Base-by-base conservation (phyloP, 2,888 invertebrate species). In the Cosmopolites sordidus region DNA sequence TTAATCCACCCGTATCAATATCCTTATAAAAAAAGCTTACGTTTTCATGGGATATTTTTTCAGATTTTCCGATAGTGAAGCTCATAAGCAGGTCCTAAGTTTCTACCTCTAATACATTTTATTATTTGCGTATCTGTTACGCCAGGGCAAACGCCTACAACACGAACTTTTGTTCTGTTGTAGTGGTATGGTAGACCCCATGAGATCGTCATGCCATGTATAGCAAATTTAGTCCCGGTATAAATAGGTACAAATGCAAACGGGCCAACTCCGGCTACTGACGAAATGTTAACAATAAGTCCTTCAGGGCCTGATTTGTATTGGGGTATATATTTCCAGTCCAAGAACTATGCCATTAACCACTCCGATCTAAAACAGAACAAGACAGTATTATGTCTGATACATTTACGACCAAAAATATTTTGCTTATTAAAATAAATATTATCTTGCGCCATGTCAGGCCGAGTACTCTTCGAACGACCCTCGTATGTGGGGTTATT, bases 121-220 rank as follows among this genome's bases (percentile, higher is more conserved):
- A 44, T 43, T 16, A 75, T 48, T 6, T 56, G 68, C 0, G 77
- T 76, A 39, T 72, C 67, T 0, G 77, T 78, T 40, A 74, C 75
- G 1, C 78, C 78, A 2, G 78, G 79, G 56, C 78, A 78, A 18
- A 79, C 66, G 0, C 73, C 74, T 5, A 78, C 66, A 2, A 78
- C 75, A 52, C 76, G 69, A 1, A 80, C 75, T 1, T 77, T 76
- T 22, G 70, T 74, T 46, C 68, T 68, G 1, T 72, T 68, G 52
- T 60, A 77, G 27, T 54, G 54, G n/a, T 48, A 43, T 11, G 38
- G 11, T 9, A 17, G 16, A 18, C 53, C 48, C 53, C 53, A 53
- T 22, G 53, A 42, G 12, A 47, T 17, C n/a, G 33, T 48, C 39
- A 53, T 42, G 29, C 47, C 48, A 16, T 42, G 37, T 12, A 53